A percentile compares a stretch with the other conserved stretches of the same genome.
These are phyloP conservation scores for Acanthacorydalis orientalis DNA, from an alignment of 2,888 invertebrate species.

Conservation along the genomic window DNA sequence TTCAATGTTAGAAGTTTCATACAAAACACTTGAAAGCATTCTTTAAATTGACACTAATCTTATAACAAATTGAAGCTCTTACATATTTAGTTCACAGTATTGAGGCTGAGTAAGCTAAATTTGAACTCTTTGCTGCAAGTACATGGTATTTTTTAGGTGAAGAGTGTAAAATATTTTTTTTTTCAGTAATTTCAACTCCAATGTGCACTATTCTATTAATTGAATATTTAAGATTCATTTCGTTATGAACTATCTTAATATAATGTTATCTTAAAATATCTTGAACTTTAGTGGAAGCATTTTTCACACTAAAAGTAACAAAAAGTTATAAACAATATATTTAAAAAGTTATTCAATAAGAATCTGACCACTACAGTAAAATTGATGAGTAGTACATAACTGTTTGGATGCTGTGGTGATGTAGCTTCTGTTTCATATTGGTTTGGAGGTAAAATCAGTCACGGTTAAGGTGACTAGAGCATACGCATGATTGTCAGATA, in stretches of 20 bases:
- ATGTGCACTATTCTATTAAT: neutral
- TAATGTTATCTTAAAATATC: neutral
- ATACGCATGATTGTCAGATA: too few species aligned
- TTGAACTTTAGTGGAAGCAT: neutral
- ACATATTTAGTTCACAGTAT: neutral
- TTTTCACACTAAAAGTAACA: constrained; percentile 1
- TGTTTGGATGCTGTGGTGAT: constrained; percentile 3
- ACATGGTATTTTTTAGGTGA: neutral
- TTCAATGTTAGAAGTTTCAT: neutral
- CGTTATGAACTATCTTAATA: neutral
- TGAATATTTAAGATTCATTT: neutral
- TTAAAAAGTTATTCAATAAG: neutral
- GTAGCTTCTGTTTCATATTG: constrained; percentile 3
- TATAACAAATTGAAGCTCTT: neutral
- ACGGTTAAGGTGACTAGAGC: too few species aligned
- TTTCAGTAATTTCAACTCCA: neutral
- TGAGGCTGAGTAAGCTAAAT: too few species aligned
- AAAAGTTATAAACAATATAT: neutral
- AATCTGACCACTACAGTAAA: neutral
- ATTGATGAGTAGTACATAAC: too few species aligned
- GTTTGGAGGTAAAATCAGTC: neutral
- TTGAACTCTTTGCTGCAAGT: too few species aligned
- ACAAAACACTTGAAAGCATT: neutral
- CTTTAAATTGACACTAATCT: neutral
- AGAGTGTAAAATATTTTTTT: neutral